These are phyloP conservation scores for Oreochromis aureus DNA, from an alignment of 2,113 vertebrate genomes.

Conservation along the genomic window DNA sequence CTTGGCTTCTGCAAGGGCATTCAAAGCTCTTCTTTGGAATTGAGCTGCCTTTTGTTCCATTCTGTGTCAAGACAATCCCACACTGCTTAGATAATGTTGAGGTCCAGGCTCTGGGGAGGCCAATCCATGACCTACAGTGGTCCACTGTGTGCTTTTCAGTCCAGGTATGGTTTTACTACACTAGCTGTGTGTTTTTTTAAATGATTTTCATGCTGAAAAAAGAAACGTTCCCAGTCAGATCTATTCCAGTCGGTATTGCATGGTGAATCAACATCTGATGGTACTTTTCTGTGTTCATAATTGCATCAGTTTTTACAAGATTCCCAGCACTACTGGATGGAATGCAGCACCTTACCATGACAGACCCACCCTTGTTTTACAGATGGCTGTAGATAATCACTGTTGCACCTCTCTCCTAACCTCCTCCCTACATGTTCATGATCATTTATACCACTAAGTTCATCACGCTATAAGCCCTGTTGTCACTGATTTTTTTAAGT, in stretches of 20 bases:
- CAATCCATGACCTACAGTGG: not conserved
- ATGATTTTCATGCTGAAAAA: not conserved
- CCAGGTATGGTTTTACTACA: not conserved
- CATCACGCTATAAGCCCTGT: not conserved
- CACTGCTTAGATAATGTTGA: not conserved
- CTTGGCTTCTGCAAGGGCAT: not conserved
- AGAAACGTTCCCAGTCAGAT: rapidly evolving
- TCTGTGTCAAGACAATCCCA: not conserved
- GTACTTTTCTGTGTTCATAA: not conserved
- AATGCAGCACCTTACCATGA: not conserved
- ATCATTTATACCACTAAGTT: not conserved
- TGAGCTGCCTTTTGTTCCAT: not conserved
- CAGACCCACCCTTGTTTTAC: not conserved
- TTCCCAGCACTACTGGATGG: not conserved
- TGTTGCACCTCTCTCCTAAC: rapidly evolving
- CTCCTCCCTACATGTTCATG: not conserved
- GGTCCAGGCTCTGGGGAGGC: not conserved
- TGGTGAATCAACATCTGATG: not conserved
- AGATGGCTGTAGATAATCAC: not conserved
- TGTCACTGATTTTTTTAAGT: not conserved
- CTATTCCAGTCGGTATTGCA: not conserved
- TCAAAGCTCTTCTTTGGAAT: not conserved
- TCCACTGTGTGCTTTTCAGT: not conserved
- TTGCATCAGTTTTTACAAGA: not conserved
- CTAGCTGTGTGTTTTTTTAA: not conserved